Evolutionary conservation across 2,888 invertebrate genomes (phyloP).

Genomic region (Ormyrus pomaceus): DNA sequence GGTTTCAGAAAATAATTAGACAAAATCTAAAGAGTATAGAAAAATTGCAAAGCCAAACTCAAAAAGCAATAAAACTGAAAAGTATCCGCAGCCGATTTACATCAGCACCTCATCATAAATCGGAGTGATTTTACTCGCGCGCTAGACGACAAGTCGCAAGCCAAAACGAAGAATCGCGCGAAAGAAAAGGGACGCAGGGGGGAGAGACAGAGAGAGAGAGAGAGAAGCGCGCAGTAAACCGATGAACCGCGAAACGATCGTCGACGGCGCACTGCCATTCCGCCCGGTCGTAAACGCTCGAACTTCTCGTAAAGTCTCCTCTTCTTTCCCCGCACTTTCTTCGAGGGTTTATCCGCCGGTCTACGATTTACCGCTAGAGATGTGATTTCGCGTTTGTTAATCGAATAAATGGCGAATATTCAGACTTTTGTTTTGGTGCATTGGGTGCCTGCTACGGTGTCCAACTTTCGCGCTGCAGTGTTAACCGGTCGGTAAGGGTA

Average conservation of each 20-base stretch:
- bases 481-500: conserved; percentile 6
- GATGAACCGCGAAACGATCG: conserved; percentile 47
- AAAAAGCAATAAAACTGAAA: too few relatives aligned
- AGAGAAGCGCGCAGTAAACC: conserved; percentile 33
- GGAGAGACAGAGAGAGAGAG: background rate
- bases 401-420: too few relatives aligned
- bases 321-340: too few relatives aligned
- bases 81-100: background rate
- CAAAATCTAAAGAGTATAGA: too few relatives aligned
- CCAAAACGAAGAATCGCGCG: conserved; percentile 8
- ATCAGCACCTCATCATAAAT: conserved; percentile 28
- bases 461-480: background rate
- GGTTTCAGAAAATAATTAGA: too few relatives aligned
- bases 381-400: too few relatives aligned
- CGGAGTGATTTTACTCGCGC: conserved; percentile 24
- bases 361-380: too few relatives aligned
- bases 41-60: too few relatives aligned
- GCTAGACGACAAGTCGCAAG: background rate
- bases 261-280: conserved; percentile 28
- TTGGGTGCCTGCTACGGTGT: too few relatives aligned
- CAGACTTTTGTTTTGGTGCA: too few relatives aligned
- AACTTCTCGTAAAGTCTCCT: conserved; percentile 1
- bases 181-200: background rate
- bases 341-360: too few relatives aligned
- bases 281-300: conserved; percentile 35